phyloP scores from a whole-genome alignment of 2,888 invertebrate species.

The Piscicola geometra region DNA sequence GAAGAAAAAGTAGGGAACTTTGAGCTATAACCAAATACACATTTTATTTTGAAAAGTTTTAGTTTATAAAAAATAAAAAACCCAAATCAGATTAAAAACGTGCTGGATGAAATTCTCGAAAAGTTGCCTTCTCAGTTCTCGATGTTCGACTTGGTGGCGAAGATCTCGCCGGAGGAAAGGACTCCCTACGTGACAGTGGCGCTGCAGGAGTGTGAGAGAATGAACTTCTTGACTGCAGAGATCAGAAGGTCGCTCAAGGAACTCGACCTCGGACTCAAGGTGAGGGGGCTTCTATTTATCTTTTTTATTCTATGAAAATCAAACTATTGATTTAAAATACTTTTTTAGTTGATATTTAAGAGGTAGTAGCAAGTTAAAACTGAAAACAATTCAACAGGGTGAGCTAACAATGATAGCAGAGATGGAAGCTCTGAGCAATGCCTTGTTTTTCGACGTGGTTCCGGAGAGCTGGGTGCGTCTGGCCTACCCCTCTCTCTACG shows the following conservation, averaged over 20 bases:
- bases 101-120: constrained; percentile 88
- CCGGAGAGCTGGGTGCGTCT: constrained; percentile 79
- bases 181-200: constrained; percentile 89
- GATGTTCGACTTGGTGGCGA: constrained; percentile 88
- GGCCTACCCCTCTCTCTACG: constrained; percentile 85
- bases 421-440: constrained; percentile 90
- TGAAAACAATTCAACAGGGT: constrained; percentile 62
- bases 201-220: constrained; percentile 82
- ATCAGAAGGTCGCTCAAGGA: constrained; percentile 84
- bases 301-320: background rate
- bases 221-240: constrained; percentile 86
- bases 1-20: constrained; percentile 67
- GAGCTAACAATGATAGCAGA: constrained; percentile 91
- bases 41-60: background rate
- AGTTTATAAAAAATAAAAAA: background rate
- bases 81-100: constrained; percentile 72
- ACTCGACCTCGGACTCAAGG: constrained; percentile 86
- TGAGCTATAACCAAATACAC: background rate
- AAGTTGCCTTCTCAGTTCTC: constrained; percentile 92
- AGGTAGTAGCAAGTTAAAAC: no score
- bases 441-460: constrained; percentile 79
- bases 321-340: background rate
- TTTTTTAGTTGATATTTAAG: no score
- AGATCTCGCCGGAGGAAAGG: constrained; percentile 76
- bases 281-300: constrained; percentile 48